Evolutionary conservation across 2,888 invertebrate genomes (phyloP).

Genomic region (Trypoxylon attenuatum): DNA sequence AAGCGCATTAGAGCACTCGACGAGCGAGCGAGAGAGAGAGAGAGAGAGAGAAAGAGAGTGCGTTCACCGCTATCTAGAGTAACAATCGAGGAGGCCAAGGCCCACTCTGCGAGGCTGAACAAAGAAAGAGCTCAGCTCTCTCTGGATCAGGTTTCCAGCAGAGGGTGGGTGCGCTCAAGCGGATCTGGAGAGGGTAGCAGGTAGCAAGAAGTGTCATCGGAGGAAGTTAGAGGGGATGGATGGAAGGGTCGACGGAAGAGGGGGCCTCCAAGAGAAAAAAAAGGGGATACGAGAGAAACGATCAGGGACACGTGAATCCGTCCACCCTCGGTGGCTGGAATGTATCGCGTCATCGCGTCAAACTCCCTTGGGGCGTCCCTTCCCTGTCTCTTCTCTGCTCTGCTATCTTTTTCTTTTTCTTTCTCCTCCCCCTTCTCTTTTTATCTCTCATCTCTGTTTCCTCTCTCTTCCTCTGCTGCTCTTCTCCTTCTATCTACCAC

Average conservation of each 20-base stretch:
- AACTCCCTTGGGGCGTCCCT: conserved; percentile 25
- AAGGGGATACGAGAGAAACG: conserved; percentile 18
- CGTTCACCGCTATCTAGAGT: too few relatives aligned
- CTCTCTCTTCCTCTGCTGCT: background rate
- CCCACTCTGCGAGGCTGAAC: too few relatives aligned
- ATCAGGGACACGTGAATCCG: conserved; percentile 37
- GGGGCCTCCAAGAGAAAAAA: background rate
- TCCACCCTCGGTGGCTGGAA: conserved; percentile 60
- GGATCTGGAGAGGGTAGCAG: conserved; percentile 45
- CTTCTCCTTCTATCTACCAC: too few relatives aligned
- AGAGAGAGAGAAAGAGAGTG: background rate
- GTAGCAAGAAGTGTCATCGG: conserved; percentile 31
- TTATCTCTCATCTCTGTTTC: conserved; percentile 13
- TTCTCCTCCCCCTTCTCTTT: conserved; percentile 5
- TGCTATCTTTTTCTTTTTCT: too few relatives aligned
- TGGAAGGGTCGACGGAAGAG: background rate
- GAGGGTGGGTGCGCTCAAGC: conserved; percentile 10
- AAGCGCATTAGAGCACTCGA: background rate
- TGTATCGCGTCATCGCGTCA: conserved; percentile 56
- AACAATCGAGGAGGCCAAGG: too few relatives aligned
- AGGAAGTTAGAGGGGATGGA: conserved; percentile 14
- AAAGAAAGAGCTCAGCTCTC: background rate
- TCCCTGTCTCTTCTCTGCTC: conserved; percentile 1
- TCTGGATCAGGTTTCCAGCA: conserved; percentile 17
- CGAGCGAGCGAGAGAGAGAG: background rate